phyloP scores from a whole-genome alignment of 92 coral and sea anemone genomes.

The Heteractis magnifica region DNA sequence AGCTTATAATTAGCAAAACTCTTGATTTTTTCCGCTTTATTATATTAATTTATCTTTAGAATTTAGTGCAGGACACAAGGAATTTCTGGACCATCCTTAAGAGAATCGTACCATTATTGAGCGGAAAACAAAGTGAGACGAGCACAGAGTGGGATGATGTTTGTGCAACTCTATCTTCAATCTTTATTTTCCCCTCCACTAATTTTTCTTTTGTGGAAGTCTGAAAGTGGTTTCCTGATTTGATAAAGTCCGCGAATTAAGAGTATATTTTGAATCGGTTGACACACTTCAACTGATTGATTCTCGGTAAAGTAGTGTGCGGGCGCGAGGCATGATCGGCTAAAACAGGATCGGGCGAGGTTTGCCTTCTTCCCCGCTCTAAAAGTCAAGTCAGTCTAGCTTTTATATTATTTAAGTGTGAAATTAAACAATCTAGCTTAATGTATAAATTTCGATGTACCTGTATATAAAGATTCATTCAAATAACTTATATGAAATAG shows the following conservation, averaged over 20 bases:
- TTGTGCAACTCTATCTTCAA: not conserved
- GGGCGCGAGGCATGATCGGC: not conserved
- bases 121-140: not conserved
- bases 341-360: too few species aligned
- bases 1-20: constrained; percentile 7
- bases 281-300: not conserved
- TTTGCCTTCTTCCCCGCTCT: not conserved
- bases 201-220: not conserved
- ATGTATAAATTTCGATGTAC: constrained; percentile 29
- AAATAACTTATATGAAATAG: constrained; percentile 33
- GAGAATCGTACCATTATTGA: not conserved
- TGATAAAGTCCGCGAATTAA: not conserved
- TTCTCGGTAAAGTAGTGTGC: not conserved
- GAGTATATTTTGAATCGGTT: not conserved
- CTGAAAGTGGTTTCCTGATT: not conserved
- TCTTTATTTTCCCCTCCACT: not conserved
- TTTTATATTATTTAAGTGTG: constrained; percentile 35
- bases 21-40: not conserved
- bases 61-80: too few species aligned
- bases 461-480: constrained; percentile 26
- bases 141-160: not conserved
- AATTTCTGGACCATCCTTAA: too few species aligned
- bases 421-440: constrained; percentile 11
- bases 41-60: not conserved
- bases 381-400: constrained; percentile 11